A percentile compares a stretch with the other conserved stretches of the same genome.
Conservation (phyloP, 2,888 invertebrate species). For the Troides oblongomaculatus region DNA sequence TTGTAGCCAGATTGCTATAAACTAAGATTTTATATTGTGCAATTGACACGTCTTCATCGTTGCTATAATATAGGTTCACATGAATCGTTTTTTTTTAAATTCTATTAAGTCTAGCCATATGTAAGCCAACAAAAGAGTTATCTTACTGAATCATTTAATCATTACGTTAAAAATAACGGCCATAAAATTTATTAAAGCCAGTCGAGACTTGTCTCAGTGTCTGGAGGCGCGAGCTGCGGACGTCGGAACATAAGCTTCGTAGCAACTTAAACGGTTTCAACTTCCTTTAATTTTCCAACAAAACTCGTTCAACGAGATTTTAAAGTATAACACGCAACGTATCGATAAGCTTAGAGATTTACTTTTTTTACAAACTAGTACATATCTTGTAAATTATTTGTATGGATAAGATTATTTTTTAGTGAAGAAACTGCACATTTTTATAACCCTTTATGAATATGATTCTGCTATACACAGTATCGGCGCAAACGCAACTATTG, state of each 20-base stretch:
- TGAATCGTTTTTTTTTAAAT: too few relatives aligned
- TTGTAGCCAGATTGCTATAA: neutral
- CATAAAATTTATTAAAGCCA: conserved; percentile 25
- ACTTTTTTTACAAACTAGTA: neutral
- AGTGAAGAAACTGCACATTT: neutral
- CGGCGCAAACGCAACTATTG: conserved; percentile 5
- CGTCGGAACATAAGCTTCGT: conserved; percentile 19
- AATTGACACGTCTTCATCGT: neutral
- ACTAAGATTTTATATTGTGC: too few relatives aligned
- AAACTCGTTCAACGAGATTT: conserved; percentile 24
- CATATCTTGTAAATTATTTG: neutral
- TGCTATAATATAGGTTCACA: too few relatives aligned
- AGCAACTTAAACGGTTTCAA: conserved; percentile 24
- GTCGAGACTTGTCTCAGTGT: conserved; percentile 26
- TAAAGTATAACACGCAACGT: neutral
- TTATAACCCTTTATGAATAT: neutral
- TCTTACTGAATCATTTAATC: neutral
- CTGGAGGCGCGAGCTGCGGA: conserved; percentile 13
- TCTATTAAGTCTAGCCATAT: too few relatives aligned
- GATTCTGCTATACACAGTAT: neutral
- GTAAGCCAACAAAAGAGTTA: neutral
- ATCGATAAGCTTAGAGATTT: conserved; percentile 4
- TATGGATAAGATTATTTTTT: neutral
- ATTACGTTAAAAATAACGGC: conserved; percentile 17
- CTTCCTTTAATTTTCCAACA: conserved; percentile 26